These are phyloP conservation scores for Isotomurus palustris DNA, from an alignment of 2,888 invertebrate genomes.

Conservation along the genomic window DNA sequence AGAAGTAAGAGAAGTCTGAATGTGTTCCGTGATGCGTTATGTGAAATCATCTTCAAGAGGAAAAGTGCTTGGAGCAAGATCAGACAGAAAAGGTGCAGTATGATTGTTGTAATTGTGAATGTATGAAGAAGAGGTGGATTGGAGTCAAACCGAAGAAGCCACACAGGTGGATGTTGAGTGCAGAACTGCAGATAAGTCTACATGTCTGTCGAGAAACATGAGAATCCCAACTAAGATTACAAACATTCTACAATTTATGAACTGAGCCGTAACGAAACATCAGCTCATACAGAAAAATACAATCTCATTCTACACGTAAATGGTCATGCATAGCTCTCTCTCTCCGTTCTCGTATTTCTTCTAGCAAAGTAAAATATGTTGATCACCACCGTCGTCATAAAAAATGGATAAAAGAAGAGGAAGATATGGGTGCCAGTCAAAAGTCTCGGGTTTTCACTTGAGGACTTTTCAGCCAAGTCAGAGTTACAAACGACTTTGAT, in stretches of 20 bases:
- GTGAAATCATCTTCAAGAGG: neutral
- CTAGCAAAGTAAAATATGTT: constrained; percentile 5
- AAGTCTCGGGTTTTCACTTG: neutral
- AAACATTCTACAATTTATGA: constrained; percentile 33
- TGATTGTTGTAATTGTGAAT: constrained; percentile 6
- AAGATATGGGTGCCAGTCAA: constrained; percentile 13
- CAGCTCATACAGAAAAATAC: neutral
- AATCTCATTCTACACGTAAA: no score
- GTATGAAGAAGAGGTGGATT: constrained; percentile 8
- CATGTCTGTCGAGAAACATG: constrained; percentile 24
- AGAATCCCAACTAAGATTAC: constrained; percentile 35
- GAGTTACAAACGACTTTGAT: no score
- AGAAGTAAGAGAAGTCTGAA: neutral
- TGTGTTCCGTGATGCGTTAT: no score
- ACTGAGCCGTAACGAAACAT: constrained; percentile 9
- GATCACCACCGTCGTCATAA: neutral
- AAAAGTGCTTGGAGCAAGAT: neutral
- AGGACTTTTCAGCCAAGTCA: neutral
- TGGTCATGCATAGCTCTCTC: neutral
- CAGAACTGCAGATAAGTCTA: constrained; percentile 7
- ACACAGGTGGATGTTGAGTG: constrained; percentile 21
- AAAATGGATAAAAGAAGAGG: constrained; percentile 7
- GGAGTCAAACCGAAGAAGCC: constrained; percentile 16
- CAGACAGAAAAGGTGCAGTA: constrained; percentile 9
- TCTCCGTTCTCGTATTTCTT: neutral